A percentile compares a stretch with the other conserved stretches of the same genome.
These are phyloP conservation scores for Gambusia affinis DNA, from an alignment of 2,113 vertebrate genomes.

Conservation along the genomic window DNA sequence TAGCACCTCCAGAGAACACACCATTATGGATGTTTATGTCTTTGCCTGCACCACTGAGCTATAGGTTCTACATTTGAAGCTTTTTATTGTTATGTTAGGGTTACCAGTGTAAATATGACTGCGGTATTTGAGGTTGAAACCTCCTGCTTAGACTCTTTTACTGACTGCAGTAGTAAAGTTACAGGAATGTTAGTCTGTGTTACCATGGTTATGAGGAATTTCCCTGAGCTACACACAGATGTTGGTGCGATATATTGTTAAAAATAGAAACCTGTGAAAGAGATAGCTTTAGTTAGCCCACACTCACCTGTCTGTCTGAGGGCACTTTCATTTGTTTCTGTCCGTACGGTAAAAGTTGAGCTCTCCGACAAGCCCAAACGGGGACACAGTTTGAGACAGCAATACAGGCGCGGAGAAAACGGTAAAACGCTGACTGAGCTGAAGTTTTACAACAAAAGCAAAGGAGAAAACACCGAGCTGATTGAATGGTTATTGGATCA, in stretches of 20 bases:
- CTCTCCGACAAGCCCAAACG: background rate
- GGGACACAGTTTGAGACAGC: slow-evolving; percentile 25
- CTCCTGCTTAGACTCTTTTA: background rate
- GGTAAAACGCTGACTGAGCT: slow-evolving; percentile 40
- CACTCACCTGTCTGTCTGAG: slow-evolving; percentile 61
- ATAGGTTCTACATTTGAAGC: background rate
- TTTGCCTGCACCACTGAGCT: too few relatives aligned
- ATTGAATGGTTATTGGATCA: background rate
- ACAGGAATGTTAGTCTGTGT: background rate
- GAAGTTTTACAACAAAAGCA: slow-evolving; percentile 49
- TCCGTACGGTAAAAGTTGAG: slow-evolving; percentile 10
- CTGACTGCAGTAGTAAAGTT: background rate
- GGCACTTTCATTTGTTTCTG: slow-evolving; percentile 23
- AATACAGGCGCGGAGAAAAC: slow-evolving; percentile 15
- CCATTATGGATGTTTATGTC: background rate
- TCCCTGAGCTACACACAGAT: background rate
- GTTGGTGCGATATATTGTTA: background rate
- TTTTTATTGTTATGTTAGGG: background rate
- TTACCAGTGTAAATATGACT: background rate
- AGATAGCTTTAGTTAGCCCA: background rate
- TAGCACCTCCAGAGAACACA: background rate
- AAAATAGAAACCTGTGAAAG: too few relatives aligned
- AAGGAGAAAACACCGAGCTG: background rate
- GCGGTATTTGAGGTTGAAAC: background rate
- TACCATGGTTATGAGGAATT: slow-evolving; percentile 1